These are phyloP conservation scores for Cosmia pyralina DNA, from an alignment of 2,888 invertebrate species.

Conservation along the genomic window DNA sequence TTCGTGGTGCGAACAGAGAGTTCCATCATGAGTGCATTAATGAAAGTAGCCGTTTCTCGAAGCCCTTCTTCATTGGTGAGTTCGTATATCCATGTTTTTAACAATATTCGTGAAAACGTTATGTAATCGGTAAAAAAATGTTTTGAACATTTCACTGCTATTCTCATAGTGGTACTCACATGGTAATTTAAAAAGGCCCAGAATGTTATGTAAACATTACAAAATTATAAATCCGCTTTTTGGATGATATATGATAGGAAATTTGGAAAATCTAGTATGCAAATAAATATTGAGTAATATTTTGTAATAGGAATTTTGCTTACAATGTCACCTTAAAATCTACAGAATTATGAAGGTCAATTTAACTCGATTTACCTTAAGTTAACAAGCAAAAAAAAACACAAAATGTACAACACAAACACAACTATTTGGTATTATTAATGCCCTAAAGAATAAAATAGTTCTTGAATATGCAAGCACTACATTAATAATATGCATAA, in stretches of 20 bases:
- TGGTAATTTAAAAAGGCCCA: conserved; percentile 1
- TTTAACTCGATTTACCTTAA: background rate
- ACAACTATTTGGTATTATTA: background rate
- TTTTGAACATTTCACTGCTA: conserved; percentile 61
- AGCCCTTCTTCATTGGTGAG: conserved; percentile 86
- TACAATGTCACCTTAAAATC: conserved; percentile 10
- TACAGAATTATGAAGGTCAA: conserved; percentile 7
- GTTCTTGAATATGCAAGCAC: background rate
- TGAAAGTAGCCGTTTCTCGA: conserved; percentile 84
- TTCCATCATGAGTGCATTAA: conserved; percentile 90
- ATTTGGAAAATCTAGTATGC: conserved; percentile 12
- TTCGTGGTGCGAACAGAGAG: conserved; percentile 89
- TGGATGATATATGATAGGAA: background rate
- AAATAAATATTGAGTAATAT: conserved; percentile 46
- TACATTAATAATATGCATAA: background rate
- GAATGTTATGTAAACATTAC: conserved; percentile 1
- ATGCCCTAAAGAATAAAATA: background rate
- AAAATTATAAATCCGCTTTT: background rate
- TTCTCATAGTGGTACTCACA: background rate
- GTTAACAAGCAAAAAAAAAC: background rate
- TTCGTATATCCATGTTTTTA: conserved; percentile 55
- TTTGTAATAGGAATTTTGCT: conserved; percentile 14
- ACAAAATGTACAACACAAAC: too few relatives aligned
- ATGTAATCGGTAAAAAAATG: conserved; percentile 81
- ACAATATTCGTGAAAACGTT: conserved; percentile 75